A percentile compares a stretch with the other conserved stretches of the same genome.
Evolutionary conservation across 2,797 vertebrate species (phyloP).

Genomic region (Eptatretus atami): DNA sequence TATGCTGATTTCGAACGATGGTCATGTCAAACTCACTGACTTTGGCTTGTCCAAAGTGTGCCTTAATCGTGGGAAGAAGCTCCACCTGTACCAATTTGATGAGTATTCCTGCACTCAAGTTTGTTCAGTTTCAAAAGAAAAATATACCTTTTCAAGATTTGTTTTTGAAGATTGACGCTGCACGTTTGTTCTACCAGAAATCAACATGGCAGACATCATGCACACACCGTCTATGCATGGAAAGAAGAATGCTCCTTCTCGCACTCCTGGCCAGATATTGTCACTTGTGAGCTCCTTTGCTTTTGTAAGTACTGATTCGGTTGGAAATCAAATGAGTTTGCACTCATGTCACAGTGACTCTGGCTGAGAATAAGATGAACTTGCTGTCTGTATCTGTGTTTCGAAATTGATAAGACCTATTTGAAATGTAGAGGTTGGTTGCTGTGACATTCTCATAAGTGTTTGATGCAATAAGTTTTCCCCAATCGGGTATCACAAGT

Average conservation of each 20-base stretch:
- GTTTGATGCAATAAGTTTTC: too few relatives aligned
- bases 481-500: too few relatives aligned
- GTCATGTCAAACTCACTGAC: constrained; percentile 83
- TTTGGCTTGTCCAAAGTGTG: constrained; percentile 89
- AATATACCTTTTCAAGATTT: background rate
- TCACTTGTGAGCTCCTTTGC: constrained; percentile 79
- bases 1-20: constrained; percentile 70
- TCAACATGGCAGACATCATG: constrained; percentile 68
- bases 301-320: constrained; percentile 33
- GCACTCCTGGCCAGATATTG: constrained; percentile 69
- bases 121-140: background rate
- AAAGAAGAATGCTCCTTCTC: constrained; percentile 51
- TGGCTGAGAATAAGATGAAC: too few relatives aligned
- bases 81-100: too few relatives aligned
- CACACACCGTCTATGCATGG: constrained; percentile 69
- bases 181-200: constrained; percentile 18
- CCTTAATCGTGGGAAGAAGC: constrained; percentile 40
- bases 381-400: too few relatives aligned
- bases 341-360: too few relatives aligned
- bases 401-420: too few relatives aligned
- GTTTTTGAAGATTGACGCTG: too few relatives aligned
- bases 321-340: background rate
- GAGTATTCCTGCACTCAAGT: too few relatives aligned
- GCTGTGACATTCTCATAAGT: too few relatives aligned
- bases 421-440: too few relatives aligned